Conservation (phyloP, 2,797 vertebrate species). For the Typhlichthys subterraneus region DNA sequence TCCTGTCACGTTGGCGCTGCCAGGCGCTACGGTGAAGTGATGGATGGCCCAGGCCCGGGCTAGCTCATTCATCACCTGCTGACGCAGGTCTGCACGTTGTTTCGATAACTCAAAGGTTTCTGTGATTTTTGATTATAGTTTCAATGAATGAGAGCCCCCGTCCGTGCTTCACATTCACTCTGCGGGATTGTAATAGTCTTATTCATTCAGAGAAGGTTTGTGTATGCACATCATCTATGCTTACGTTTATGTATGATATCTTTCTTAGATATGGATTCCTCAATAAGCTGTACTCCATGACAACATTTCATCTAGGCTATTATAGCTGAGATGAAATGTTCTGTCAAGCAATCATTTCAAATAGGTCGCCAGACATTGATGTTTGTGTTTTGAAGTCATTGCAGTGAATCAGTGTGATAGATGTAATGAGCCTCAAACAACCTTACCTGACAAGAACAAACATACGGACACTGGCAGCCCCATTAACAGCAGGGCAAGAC, state of each 20-base stretch:
- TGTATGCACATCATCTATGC: too few relatives aligned
- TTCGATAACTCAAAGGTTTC: slow-evolving; percentile 49
- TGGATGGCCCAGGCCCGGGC: slow-evolving; percentile 68
- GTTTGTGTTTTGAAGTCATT: slow-evolving; percentile 49
- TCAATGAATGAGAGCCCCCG: slow-evolving; percentile 38
- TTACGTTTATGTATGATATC: background rate
- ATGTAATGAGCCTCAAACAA: slow-evolving; percentile 47
- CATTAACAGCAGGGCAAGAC: slow-evolving; percentile 37
- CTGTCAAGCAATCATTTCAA: slow-evolving; percentile 11
- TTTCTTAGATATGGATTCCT: slow-evolving; percentile 11
- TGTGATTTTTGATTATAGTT: slow-evolving; percentile 57
- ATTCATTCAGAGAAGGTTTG: too few relatives aligned
- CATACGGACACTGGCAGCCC: slow-evolving; percentile 38
- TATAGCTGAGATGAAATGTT: slow-evolving; percentile 12
- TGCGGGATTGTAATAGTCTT: too few relatives aligned
- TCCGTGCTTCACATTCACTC: slow-evolving; percentile 3
- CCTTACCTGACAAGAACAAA: slow-evolving; percentile 48
- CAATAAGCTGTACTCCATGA: slow-evolving; percentile 26
- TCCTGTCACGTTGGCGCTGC: slow-evolving; percentile 72
- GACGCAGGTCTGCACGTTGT: slow-evolving; percentile 58
- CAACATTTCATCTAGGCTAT: too few relatives aligned
- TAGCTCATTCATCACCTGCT: slow-evolving; percentile 69
- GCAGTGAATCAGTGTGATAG: slow-evolving; percentile 33
- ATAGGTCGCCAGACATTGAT: slow-evolving; percentile 22
- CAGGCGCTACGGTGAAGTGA: slow-evolving; percentile 61